These are phyloP conservation scores for Rhinatrema bivittatum DNA, from an alignment of 2,797 vertebrate species.

Conservation along the genomic window DNA sequence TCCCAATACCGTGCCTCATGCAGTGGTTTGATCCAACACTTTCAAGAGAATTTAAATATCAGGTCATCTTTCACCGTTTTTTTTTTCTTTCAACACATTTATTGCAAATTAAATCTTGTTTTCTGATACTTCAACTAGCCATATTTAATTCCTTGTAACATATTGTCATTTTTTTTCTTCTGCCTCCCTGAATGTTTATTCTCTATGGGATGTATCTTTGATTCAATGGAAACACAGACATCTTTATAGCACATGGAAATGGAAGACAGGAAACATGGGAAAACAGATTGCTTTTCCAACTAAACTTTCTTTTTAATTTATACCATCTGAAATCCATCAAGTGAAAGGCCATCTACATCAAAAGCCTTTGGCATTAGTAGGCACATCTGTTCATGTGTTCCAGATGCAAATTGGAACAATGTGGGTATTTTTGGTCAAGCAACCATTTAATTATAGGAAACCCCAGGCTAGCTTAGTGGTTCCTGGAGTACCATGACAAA, in stretches of 20 bases:
- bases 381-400: background rate
- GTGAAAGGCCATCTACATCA: background rate
- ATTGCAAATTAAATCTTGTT: no score
- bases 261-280: conserved; percentile 15
- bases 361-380: background rate
- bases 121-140: no score
- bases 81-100: no score
- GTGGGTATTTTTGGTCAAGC: background rate
- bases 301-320: conserved; percentile 15
- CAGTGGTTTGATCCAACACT: no score
- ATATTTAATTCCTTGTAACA: no score
- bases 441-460: background rate
- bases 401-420: background rate
- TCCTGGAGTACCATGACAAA: background rate
- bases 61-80: no score
- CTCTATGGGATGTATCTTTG: no score
- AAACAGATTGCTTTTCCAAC: conserved; percentile 1
- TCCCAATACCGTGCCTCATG: no score
- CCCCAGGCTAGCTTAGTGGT: background rate
- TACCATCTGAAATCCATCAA: conserved; percentile 24
- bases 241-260: conserved; percentile 3
- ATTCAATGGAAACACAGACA: no score
- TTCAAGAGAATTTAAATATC: no score
- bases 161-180: no score
- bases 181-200: no score